phyloP scores from a whole-genome alignment of 2,888 invertebrate species.

The Drosophila suboccidentalis region DNA sequence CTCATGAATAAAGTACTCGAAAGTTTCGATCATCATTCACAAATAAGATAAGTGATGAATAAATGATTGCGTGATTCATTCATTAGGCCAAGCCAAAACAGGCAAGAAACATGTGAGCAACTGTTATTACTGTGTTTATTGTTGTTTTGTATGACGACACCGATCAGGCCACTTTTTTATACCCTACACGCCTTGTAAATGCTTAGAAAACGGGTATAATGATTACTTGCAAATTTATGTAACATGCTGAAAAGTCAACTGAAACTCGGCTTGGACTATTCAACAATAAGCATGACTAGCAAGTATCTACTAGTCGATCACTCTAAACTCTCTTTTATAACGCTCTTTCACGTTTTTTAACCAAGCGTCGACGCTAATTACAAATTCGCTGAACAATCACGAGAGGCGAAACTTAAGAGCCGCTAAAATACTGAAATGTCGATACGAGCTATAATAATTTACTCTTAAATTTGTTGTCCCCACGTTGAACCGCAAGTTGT shows the following conservation, averaged over 20 bases:
- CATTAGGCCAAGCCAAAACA: neutral
- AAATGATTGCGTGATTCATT: slow-evolving; percentile 37
- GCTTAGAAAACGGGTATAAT: slow-evolving; percentile 5
- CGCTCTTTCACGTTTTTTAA: slow-evolving; percentile 7
- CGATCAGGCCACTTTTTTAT: slow-evolving; percentile 73
- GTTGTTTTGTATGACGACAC: slow-evolving; percentile 62
- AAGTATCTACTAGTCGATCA: slow-evolving; percentile 14
- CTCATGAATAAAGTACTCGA: neutral
- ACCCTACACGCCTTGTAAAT: slow-evolving; percentile 2
- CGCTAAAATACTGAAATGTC: neutral
- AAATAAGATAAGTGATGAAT: slow-evolving; percentile 11
- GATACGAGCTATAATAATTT: neutral
- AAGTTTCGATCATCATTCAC: slow-evolving; percentile 24
- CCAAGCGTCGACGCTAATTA: slow-evolving; percentile 24
- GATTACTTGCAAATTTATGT: neutral
- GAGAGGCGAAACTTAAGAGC: slow-evolving; percentile 44
- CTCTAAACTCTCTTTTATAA: neutral
- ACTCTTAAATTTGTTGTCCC: slow-evolving; percentile 50
- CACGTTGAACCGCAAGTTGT: slow-evolving; percentile 1
- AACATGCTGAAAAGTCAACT: neutral
- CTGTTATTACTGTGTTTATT: slow-evolving; percentile 25
- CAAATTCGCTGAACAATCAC: neutral
- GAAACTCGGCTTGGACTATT: too few relatives aligned
- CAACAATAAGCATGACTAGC: neutral
- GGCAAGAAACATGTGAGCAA: slow-evolving; percentile 43